Base-by-base conservation (phyloP, 2,888 invertebrate species). In the Spisula subtruncata region DNA sequence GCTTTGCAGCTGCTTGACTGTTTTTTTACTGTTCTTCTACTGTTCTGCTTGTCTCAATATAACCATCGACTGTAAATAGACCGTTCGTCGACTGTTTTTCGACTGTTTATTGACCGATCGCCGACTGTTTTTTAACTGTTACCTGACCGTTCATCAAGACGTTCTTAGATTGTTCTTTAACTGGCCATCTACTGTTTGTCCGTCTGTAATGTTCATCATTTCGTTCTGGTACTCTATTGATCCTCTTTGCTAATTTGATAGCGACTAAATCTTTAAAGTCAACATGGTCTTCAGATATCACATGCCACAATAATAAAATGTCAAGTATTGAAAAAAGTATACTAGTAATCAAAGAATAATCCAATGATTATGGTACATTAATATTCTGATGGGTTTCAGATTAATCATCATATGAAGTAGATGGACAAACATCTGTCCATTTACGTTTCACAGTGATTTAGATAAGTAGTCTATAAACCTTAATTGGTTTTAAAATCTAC, bases 401-500 rank as follows among this genome's bases (percentile, higher is more conserved):
- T 32, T 32, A 32, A 75, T 10, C 35, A 75, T 32, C n/a, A 10
- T 18, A 35, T 14, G 35, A 75, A 75, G 75, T 16, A 14, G 14
- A 35, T 75, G 32, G 18, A 35, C 35, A 75, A 75, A 75, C 75
- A 75, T 35, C 20, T 32, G 35, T 32, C 75, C 18, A 75, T 75
- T 75, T 12, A 75, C 35, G 75, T 75, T 75, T 18, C 35, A 32
- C 35, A 14, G 32, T 75, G 16, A 75, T 75, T 75, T 75, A 32
- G 5, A 14, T 75, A 16, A 75, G 75, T 12, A 32, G 35, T 75
- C 75, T 32, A 35, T 35, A 35, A 16, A 35, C 16, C n/a, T 75
- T 75, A 75, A 75, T 75, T 75, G 75, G 32, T 75, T 32, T 35
- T 75, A n/a, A 75, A 75, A 75, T 10, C 35, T 16, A 16, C 35